phyloP scores from a whole-genome alignment of 2,888 invertebrate genomes.

The Neelides folsomi region DNA sequence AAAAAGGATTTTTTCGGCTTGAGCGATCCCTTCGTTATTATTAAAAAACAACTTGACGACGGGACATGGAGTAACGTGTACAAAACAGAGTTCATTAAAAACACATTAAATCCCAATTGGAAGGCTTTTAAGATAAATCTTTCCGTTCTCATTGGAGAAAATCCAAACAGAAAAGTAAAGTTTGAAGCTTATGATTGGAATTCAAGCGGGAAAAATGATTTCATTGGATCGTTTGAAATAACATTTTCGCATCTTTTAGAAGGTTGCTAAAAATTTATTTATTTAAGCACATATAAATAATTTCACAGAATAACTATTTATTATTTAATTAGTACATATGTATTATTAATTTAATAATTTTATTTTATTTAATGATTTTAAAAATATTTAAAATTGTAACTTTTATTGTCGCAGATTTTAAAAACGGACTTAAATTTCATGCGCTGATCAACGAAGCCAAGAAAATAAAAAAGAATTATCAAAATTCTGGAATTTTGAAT shows the following conservation, averaged over 20 bases:
- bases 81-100: constrained; percentile 44
- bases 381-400: not conserved
- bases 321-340: not conserved
- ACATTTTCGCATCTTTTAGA: constrained; percentile 37
- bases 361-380: not conserved
- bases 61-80: constrained; percentile 41
- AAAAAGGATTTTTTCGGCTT: constrained; percentile 37
- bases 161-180: constrained; percentile 42
- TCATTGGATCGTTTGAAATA: constrained; percentile 40
- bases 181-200: constrained; percentile 41
- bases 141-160: constrained; percentile 41
- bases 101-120: constrained; percentile 45
- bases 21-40: constrained; percentile 41
- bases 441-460: constrained; percentile 41
- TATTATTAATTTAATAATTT: not conserved
- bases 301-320: too few relatives aligned
- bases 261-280: too few relatives aligned
- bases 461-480: constrained; percentile 42
- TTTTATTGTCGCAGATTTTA: constrained; percentile 11
- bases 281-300: constrained; percentile 32
- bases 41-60: constrained; percentile 37
- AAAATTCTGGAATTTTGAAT: constrained; percentile 37
- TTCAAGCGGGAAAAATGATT: constrained; percentile 37
- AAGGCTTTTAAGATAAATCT: constrained; percentile 39
- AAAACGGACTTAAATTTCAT: constrained; percentile 34